Conservation (phyloP, 2,797 vertebrate genomes). For the Ibycter americanus region DNA sequence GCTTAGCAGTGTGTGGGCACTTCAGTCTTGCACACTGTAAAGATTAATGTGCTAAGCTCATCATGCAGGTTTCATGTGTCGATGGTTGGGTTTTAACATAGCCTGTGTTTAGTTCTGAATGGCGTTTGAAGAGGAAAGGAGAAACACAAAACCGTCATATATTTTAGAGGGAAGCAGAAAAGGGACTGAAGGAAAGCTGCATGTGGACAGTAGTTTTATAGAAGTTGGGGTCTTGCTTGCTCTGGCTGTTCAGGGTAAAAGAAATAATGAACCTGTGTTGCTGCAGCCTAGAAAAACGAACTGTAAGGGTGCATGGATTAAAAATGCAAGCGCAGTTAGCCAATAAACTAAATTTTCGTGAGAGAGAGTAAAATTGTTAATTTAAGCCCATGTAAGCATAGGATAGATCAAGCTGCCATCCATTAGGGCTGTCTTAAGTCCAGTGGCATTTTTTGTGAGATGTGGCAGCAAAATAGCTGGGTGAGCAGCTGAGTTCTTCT, state of each 20-base stretch:
- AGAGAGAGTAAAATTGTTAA: background rate
- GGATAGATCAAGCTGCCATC: background rate
- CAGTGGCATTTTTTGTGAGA: background rate
- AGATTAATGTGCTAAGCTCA: background rate
- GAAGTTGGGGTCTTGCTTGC: background rate
- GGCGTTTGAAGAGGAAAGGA: background rate
- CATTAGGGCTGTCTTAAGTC: background rate
- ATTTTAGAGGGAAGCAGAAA: background rate
- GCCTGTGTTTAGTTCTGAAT: background rate
- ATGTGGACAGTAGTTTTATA: background rate
- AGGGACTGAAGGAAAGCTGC: background rate
- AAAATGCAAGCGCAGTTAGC: background rate
- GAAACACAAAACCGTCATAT: background rate
- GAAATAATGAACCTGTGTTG: background rate
- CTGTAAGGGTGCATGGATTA: background rate
- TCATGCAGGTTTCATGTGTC: background rate
- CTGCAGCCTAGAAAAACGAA: background rate
- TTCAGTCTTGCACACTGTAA: background rate
- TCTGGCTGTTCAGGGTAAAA: background rate
- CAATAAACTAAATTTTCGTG: background rate
- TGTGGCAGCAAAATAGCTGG: background rate
- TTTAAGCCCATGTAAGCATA: background rate
- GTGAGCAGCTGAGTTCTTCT: background rate
- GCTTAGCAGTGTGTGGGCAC: background rate
- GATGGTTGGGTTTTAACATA: background rate